Evolutionary conservation across 2,113 vertebrate genomes (phyloP).

Genomic region (Oncorhynchus kisutch): DNA sequence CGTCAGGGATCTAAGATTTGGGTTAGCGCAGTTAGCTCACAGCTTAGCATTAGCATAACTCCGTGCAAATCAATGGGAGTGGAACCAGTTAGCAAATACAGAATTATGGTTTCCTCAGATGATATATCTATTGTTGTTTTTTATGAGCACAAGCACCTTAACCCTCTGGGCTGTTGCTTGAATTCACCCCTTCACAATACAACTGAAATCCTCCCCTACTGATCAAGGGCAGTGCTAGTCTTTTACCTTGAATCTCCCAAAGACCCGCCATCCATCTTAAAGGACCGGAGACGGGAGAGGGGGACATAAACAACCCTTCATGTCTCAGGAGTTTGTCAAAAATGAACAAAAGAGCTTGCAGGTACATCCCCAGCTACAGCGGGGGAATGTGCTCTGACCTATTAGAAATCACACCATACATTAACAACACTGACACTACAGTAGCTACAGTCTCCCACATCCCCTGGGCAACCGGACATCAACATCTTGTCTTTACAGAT

Average conservation of each 20-base stretch:
- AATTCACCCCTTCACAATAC: constrained; percentile 4
- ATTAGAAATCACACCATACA: constrained; percentile 70
- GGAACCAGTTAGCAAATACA: neutral
- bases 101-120: neutral
- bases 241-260: constrained; percentile 42
- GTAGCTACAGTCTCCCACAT: constrained; percentile 54
- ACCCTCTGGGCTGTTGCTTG: constrained; percentile 3
- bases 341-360: constrained; percentile 67
- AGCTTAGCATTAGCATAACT: neutral
- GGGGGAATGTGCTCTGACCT: constrained; percentile 53
- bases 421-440: constrained; percentile 58
- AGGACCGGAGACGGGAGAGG: constrained; percentile 51
- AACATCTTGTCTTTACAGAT: constrained; percentile 65
- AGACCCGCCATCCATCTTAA: constrained; percentile 45
- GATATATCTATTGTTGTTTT: neutral
- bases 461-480: constrained; percentile 68
- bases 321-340: constrained; percentile 66
- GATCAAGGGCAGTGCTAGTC: constrained; percentile 17
- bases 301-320: constrained; percentile 60
- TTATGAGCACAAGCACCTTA: neutral
- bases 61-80: too few relatives aligned
- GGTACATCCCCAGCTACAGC: constrained; percentile 61
- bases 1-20: too few relatives aligned
- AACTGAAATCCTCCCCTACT: constrained; percentile 12
- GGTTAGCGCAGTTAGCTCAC: neutral